Conservation (phyloP, 1,140 invertebrate species). For the Eubasilissa regina region DNA sequence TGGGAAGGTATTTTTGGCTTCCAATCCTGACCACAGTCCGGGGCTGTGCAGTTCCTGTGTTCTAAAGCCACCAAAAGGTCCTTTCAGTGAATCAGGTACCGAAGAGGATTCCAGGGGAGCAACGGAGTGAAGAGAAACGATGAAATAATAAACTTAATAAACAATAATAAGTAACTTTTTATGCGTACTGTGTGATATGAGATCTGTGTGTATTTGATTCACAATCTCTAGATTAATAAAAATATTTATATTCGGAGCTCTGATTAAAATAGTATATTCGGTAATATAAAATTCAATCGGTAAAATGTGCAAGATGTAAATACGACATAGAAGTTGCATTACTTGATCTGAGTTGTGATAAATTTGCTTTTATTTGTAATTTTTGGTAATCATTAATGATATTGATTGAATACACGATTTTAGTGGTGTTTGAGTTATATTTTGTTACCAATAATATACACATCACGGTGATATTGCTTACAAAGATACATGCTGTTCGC, state of each 20-base stretch:
- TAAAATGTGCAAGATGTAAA: slow-evolving; percentile 9
- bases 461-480: too few relatives aligned
- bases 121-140: slow-evolving; percentile 57
- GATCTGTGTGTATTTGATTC: slow-evolving; percentile 5
- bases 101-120: slow-evolving; percentile 61
- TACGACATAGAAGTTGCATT: neutral
- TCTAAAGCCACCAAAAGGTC: slow-evolving; percentile 56
- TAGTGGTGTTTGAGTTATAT: neutral
- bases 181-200: slow-evolving; percentile 34
- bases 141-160: neutral
- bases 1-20: slow-evolving; percentile 64
- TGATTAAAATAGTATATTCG: neutral
- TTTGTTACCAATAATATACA: slow-evolving; percentile 22
- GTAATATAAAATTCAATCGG: neutral
- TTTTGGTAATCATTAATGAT: too few relatives aligned
- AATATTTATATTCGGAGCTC: slow-evolving; percentile 2
- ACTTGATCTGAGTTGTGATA: neutral
- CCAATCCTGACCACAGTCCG: slow-evolving; percentile 59
- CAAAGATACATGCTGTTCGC: too few relatives aligned
- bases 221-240: slow-evolving; percentile 8
- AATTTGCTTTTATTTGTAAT: too few relatives aligned
- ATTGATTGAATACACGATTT: too few relatives aligned
- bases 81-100: slow-evolving; percentile 61
- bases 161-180: neutral
- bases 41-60: slow-evolving; percentile 60